Evolutionary conservation across 2,113 vertebrate genomes (phyloP).

Genomic region (Acrocephalus arundinaceus): DNA sequence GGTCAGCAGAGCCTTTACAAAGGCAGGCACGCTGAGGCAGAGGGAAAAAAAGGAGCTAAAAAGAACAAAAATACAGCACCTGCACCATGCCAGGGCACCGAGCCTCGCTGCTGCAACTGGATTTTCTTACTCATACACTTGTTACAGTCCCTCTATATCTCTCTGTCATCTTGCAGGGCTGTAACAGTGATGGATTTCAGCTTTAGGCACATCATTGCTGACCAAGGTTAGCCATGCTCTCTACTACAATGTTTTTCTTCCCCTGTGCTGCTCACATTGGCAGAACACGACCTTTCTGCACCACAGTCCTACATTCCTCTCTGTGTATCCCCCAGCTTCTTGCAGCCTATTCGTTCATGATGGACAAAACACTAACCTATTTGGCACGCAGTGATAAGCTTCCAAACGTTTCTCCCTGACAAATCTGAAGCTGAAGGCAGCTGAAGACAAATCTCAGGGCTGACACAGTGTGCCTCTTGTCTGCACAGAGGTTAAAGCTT

Average conservation of each 20-base stretch:
- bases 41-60: neutral
- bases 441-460: neutral
- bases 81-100: neutral
- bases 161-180: neutral
- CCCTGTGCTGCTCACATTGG: neutral
- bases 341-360: neutral
- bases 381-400: neutral
- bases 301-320: neutral
- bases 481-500: neutral
- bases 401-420: neutral
- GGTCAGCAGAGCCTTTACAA: neutral
- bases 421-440: neutral
- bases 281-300: neutral
- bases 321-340: neutral
- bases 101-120: neutral
- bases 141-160: rapidly evolving
- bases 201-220: neutral
- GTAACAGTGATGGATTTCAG: neutral
- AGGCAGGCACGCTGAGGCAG: neutral
- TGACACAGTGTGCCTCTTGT: neutral
- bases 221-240: neutral
- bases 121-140: neutral
- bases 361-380: neutral
- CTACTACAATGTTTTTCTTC: neutral
- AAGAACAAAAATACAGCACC: neutral